Evolutionary conservation across 1,140 invertebrate genomes (phyloP).

Genomic region (Helicorthomorpha holstii): DNA sequence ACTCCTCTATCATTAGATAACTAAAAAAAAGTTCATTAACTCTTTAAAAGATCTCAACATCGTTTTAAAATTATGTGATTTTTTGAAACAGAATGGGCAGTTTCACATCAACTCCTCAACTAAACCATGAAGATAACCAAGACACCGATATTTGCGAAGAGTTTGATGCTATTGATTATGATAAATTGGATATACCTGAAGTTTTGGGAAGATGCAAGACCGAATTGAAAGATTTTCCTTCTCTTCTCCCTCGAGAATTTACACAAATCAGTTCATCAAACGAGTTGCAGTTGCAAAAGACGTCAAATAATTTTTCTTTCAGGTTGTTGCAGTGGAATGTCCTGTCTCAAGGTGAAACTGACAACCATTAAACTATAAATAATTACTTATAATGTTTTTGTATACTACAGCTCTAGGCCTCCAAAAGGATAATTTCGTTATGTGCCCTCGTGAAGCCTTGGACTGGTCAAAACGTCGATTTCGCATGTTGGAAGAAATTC

Average conservation of each 20-base stretch:
- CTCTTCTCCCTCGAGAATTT: constrained; percentile 26
- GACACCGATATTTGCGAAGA: no score
- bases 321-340: constrained; percentile 58
- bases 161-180: no score
- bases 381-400: background rate
- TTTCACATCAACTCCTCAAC: constrained; percentile 47
- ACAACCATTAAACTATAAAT: background rate
- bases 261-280: background rate
- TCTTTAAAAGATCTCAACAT: no score
- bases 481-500: constrained; percentile 51
- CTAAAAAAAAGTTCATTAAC: no score
- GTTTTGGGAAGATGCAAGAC: constrained; percentile 34
- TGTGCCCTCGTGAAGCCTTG: constrained; percentile 48
- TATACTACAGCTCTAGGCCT: constrained; percentile 41
- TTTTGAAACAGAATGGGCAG: constrained; percentile 47
- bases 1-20: no score
- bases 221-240: constrained; percentile 24
- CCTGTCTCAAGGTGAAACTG: constrained; percentile 46
- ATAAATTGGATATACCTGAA: constrained; percentile 34
- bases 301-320: no score
- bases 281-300: constrained; percentile 2
- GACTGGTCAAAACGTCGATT: constrained; percentile 47
- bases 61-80: constrained; percentile 18
- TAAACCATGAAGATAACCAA: constrained; percentile 42
- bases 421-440: constrained; percentile 53